phyloP scores from a whole-genome alignment of 2,888 invertebrate genomes.

The Polyploca ridens region DNA sequence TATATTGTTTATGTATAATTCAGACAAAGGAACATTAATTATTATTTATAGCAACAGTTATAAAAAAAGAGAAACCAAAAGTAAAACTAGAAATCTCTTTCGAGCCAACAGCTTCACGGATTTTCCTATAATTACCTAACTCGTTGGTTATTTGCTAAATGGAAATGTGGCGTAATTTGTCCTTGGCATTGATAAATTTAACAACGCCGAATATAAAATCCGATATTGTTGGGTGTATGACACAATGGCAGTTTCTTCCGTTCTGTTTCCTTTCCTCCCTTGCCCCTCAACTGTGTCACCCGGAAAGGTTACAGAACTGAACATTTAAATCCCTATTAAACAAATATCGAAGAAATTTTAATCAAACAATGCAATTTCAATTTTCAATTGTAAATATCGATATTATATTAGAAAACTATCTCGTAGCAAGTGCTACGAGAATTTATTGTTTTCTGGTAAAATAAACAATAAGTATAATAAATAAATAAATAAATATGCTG shows the following conservation, averaged over 20 bases:
- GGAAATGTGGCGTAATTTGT: too few relatives aligned
- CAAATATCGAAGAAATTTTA: too few relatives aligned
- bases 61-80: not conserved
- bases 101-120: slow-evolving; percentile 1
- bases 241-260: not conserved
- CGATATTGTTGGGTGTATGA: not conserved
- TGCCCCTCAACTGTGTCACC: not conserved
- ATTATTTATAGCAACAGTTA: too few relatives aligned
- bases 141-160: not conserved
- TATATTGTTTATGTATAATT: too few relatives aligned
- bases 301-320: not conserved
- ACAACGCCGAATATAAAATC: not conserved
- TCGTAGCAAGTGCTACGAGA: too few relatives aligned
- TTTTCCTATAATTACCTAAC: slow-evolving; percentile 2
- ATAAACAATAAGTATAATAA: too few relatives aligned
- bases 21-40: too few relatives aligned
- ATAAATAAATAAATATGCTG: too few relatives aligned
- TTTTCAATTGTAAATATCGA: too few relatives aligned
- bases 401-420: too few relatives aligned
- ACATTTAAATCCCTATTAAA: not conserved
- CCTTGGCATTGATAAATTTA: slow-evolving; percentile 4
- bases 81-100: not conserved
- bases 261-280: not conserved
- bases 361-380: too few relatives aligned
- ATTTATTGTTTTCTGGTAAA: too few relatives aligned